A percentile compares a stretch with the other conserved stretches of the same genome.
phyloP scores from a whole-genome alignment of 2,888 invertebrate genomes.

The Pycnomerus fuliginosus region DNA sequence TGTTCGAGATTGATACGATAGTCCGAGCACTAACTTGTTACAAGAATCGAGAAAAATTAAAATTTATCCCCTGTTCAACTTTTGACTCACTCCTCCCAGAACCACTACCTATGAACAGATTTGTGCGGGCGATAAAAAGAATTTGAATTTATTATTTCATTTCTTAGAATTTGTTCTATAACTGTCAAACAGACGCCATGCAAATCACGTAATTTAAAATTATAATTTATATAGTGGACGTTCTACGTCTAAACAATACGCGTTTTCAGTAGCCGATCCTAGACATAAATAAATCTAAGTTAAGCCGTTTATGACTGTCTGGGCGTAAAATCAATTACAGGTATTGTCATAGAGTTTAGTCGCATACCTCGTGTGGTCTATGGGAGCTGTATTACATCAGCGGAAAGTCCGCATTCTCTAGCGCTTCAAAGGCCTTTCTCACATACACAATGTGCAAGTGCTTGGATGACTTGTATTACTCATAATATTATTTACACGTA shows the following conservation, averaged over 20 bases:
- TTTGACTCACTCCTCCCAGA: too few relatives aligned
- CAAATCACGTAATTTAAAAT: slow-evolving; percentile 20
- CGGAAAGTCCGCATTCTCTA: slow-evolving; percentile 24
- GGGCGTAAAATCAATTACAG: not conserved
- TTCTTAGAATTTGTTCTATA: slow-evolving; percentile 15
- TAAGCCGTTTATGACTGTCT: not conserved
- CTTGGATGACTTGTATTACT: slow-evolving; percentile 15
- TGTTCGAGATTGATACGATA: too few relatives aligned
- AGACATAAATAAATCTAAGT: too few relatives aligned
- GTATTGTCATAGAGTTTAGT: slow-evolving; percentile 4
- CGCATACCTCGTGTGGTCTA: not conserved
- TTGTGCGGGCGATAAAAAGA: slow-evolving; percentile 3
- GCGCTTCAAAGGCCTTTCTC: slow-evolving; percentile 25
- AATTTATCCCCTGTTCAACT: too few relatives aligned
- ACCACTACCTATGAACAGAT: not conserved
- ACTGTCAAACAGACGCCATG: slow-evolving; percentile 19
- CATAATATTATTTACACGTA: slow-evolving; percentile 23
- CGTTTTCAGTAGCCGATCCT: slow-evolving; percentile 8
- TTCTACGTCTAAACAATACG: slow-evolving; percentile 9
- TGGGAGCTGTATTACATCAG: slow-evolving; percentile 20
- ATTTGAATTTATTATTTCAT: slow-evolving; percentile 9
- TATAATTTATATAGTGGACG: slow-evolving; percentile 14
- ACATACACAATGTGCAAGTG: slow-evolving; percentile 34
- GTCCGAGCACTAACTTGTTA: too few relatives aligned
- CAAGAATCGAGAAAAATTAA: too few relatives aligned